Conservation (phyloP, 2,888 invertebrate species). For the Hartigia nigra region DNA sequence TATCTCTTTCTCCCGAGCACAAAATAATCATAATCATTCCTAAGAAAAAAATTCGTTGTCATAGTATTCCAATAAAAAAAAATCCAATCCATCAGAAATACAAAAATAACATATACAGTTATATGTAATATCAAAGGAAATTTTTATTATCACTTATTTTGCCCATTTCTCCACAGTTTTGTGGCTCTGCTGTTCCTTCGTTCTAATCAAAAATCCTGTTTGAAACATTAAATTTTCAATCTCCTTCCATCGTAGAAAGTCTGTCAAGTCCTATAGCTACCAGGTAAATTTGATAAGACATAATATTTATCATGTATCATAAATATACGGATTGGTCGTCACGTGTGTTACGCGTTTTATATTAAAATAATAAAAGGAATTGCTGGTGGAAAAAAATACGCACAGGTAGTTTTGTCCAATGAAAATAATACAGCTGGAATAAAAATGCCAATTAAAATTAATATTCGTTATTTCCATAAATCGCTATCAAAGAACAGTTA, state of each 20-base stretch:
- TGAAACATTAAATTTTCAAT: background rate
- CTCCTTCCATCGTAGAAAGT: background rate
- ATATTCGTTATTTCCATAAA: background rate
- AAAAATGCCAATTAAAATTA: background rate
- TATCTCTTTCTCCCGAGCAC: too few species aligned
- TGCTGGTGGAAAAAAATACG: background rate
- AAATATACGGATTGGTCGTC: too few species aligned
- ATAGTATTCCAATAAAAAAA: too few species aligned
- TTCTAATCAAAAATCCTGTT: background rate
- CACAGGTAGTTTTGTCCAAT: background rate
- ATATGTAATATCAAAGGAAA: too few species aligned
- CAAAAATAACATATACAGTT: too few species aligned
- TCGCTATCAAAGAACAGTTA: background rate
- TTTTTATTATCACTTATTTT: background rate
- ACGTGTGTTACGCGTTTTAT: background rate
- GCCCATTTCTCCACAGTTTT: background rate
- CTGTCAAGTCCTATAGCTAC: background rate
- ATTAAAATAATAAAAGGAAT: background rate
- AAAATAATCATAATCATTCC: too few species aligned
- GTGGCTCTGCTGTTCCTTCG: background rate
- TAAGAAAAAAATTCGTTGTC: too few species aligned
- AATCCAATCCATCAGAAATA: too few species aligned
- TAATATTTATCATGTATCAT: too few species aligned
- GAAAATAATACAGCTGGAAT: background rate
- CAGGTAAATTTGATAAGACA: background rate